Evolutionary conservation across 2,888 invertebrate species (phyloP).

Genomic region (Colletes collaris): DNA sequence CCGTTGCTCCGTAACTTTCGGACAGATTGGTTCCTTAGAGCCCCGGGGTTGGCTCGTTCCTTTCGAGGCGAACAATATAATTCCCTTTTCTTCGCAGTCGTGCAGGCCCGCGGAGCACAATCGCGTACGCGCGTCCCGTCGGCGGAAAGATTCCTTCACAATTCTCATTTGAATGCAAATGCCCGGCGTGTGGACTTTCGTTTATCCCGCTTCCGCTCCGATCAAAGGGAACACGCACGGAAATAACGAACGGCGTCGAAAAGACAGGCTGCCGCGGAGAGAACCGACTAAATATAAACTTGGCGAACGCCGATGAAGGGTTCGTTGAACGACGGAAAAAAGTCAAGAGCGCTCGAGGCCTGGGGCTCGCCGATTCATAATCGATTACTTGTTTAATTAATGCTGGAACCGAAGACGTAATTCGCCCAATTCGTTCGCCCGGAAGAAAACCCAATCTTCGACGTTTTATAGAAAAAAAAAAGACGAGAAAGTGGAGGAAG

Average conservation of each 20-base stretch:
- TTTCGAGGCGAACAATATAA: too few species aligned
- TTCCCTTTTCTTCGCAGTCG: too few species aligned
- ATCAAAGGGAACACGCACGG: slow-evolving; percentile 25
- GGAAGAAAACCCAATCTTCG: too few species aligned
- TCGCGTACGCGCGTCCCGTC: neutral
- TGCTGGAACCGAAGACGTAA: too few species aligned
- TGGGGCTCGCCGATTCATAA: slow-evolving; percentile 17
- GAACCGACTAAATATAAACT: slow-evolving; percentile 62
- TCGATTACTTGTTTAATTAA: too few species aligned
- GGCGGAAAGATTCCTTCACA: neutral
- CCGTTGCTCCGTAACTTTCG: too few species aligned
- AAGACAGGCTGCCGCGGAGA: slow-evolving; percentile 31
- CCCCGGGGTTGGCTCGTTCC: too few species aligned
- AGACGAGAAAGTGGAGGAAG: neutral
- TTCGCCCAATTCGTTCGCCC: too few species aligned
- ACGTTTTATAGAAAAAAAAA: neutral
- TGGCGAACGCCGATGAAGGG: slow-evolving; percentile 47
- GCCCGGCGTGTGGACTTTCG: slow-evolving; percentile 30
- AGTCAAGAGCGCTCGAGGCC: slow-evolving; percentile 28
- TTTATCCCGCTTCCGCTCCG: slow-evolving; percentile 38
- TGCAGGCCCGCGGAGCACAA: too few species aligned
- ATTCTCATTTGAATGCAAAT: neutral
- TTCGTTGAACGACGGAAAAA: slow-evolving; percentile 52
- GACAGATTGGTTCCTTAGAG: too few species aligned
- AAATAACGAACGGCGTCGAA: slow-evolving; percentile 46